Conservation (phyloP, 2,888 invertebrate genomes). For the Pherbina coryleti region DNA sequence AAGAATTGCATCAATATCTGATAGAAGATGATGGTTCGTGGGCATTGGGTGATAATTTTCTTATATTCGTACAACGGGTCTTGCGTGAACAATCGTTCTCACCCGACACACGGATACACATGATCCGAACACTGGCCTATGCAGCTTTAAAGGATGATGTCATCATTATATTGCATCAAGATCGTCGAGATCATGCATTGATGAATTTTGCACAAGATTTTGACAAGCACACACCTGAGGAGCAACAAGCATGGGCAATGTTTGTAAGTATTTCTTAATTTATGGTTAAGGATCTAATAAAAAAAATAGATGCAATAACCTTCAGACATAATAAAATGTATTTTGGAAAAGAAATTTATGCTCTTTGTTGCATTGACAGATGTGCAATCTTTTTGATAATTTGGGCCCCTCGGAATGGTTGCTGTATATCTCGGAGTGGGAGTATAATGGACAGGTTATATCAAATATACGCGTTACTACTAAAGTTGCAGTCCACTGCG, state of each 20-base stretch:
- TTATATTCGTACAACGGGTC: slow-evolving; percentile 80
- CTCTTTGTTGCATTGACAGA: slow-evolving; percentile 69
- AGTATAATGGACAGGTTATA: slow-evolving; percentile 78
- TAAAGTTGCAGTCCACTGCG: slow-evolving; percentile 88
- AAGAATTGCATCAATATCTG: slow-evolving; percentile 89
- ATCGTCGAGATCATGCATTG: slow-evolving; percentile 87
- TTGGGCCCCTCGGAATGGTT: slow-evolving; percentile 92
- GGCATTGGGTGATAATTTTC: slow-evolving; percentile 91
- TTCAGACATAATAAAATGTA: too few relatives aligned
- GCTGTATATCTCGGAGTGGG: slow-evolving; percentile 94
- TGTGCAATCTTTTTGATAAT: slow-evolving; percentile 92
- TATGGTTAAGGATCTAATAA: not conserved
- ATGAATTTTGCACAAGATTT: slow-evolving; percentile 89
- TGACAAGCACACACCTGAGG: slow-evolving; percentile 79
- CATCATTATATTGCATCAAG: slow-evolving; percentile 89
- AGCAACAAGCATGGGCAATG: slow-evolving; percentile 84
- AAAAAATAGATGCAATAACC: too few relatives aligned
- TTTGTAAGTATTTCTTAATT: slow-evolving; percentile 74
- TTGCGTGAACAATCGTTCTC: slow-evolving; percentile 74
- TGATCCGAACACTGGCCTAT: slow-evolving; percentile 80
- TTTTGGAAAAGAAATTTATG: too few relatives aligned
- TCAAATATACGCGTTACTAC: slow-evolving; percentile 93
- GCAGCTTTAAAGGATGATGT: slow-evolving; percentile 90
- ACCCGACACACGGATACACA: slow-evolving; percentile 75
- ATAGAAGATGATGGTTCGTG: slow-evolving; percentile 91